A percentile compares a stretch with the other conserved stretches of the same genome.
Evolutionary conservation across 2,113 vertebrate genomes (phyloP).

Genomic region (Helogale parvula): DNA sequence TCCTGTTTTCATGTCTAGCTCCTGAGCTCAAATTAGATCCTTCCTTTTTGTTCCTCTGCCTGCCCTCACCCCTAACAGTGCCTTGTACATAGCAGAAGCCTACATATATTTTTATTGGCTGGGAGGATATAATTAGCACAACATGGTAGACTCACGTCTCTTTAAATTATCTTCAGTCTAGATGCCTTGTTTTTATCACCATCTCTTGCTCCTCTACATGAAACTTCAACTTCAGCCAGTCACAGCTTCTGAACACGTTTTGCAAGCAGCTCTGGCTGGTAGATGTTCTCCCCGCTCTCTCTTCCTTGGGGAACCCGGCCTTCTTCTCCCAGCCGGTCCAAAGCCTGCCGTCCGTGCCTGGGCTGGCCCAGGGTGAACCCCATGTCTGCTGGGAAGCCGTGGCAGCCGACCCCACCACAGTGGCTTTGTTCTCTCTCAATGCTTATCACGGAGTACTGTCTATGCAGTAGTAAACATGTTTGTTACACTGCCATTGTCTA

Average conservation of each 20-base stretch:
- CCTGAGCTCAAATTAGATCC: slow-evolving; percentile 54
- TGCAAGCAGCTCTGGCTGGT: not conserved
- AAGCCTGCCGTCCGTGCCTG: not conserved
- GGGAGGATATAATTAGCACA: not conserved
- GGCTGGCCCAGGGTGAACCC: not conserved
- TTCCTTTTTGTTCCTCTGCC: slow-evolving; percentile 7
- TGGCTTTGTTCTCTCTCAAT: not conserved
- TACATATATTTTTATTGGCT: not conserved
- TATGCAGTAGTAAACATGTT: not conserved
- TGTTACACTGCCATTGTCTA: not conserved
- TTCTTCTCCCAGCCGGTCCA: not conserved
- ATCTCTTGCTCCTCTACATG: not conserved
- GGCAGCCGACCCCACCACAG: not conserved
- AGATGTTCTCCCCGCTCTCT: not conserved
- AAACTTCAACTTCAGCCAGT: not conserved
- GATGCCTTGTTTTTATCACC: not conserved
- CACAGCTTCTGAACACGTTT: not conserved
- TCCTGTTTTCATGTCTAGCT: slow-evolving; percentile 70
- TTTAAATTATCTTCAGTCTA: not conserved
- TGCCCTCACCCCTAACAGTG: not conserved
- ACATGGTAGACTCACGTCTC: not conserved
- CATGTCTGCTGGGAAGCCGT: not conserved
- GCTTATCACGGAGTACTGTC: not conserved
- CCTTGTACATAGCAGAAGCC: not conserved
- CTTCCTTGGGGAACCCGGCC: not conserved